Percentiles rank a stretch among this genome's conserved stretches.
Conservation (phyloP, 2,888 invertebrate genomes). For the Orthosia gothica region DNA sequence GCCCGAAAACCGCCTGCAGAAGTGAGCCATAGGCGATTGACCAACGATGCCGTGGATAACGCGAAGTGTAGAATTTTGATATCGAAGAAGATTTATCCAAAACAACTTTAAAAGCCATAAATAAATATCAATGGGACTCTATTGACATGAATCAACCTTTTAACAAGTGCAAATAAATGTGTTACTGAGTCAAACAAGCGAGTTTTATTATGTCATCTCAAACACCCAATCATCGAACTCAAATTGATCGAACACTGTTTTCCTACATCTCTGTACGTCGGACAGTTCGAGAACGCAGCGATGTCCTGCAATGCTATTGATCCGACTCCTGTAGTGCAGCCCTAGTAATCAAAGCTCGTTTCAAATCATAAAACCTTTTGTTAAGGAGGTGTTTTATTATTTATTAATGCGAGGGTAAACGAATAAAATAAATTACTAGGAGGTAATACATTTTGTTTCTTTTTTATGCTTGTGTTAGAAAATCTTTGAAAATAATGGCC, state of each 20-base stretch:
- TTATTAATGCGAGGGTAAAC: no score
- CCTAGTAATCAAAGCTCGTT: not conserved
- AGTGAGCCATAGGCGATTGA: no score
- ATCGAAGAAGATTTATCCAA: not conserved
- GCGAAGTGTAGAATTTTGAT: no score
- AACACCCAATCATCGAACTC: not conserved
- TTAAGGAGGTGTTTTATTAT: no score
- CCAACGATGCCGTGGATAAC: no score
- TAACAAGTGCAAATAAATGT: conserved; percentile 1
- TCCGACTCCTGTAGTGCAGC: not conserved
- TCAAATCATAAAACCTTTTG: no score
- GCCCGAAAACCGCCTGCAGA: no score
- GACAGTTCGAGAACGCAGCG: conserved; percentile 16
- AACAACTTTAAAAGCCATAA: not conserved
- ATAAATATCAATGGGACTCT: not conserved
- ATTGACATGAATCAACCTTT: conserved; percentile 21
- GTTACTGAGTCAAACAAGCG: conserved; percentile 9
- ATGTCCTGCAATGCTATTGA: not conserved
- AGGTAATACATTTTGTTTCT: no score
- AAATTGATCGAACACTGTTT: not conserved
- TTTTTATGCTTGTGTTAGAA: no score
- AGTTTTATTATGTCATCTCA: not conserved
- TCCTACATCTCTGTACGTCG: not conserved
- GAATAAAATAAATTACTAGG: no score
- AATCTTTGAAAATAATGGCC: no score